Evolutionary conservation across 2,113 vertebrate genomes (phyloP), one percentile per base, ranked within the genome.

Genomic region (Aplodontia rufa): DNA sequence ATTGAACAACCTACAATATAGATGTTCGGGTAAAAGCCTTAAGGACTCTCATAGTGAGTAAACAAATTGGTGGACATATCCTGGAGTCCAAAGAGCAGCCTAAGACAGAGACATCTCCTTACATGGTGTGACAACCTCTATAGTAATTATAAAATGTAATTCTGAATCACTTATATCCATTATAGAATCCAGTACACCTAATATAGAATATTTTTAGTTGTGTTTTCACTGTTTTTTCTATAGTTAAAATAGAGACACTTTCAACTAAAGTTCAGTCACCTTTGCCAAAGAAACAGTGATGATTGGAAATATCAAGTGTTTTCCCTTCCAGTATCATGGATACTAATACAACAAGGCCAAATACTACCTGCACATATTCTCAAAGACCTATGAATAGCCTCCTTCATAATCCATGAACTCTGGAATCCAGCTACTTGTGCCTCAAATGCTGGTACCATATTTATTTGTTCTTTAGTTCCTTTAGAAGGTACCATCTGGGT

Each of bases 101-200:
- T 11, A 8, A 71, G 62, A 32, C 10, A 17, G 45, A 53, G 42
- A 85, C 45, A 47, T 71, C 55, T 45, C 28, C 30, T 8, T 17
- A 42, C 28, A 3, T 8, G 12, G 9, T 20, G 22, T 37, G 40
- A 6, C 1, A 8, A 7, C 11, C 55, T 55, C 7, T 14, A 8
- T 0, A 42, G 8, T 40, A 47, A 47, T 24, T 60, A 75, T 60
- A 37, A 26, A 90, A 62, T 47, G 11, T 10, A 17, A 81, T 32
- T 58, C 42, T 58, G 32, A 92, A 37, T 69, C 26, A 42, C 7
- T 60, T 60, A 75, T 6, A 51, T 37, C 1, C 7, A 42, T 47
- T 53, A 72, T 19, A 80, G n/a, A 68, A 53, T 53, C 16, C 6
- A 53, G 53, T 60, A 75, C 4, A 60, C 32, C 3, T 7, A 42